Conservation (phyloP, 2,797 vertebrate species). For the Bryconaethiops microstoma region DNA sequence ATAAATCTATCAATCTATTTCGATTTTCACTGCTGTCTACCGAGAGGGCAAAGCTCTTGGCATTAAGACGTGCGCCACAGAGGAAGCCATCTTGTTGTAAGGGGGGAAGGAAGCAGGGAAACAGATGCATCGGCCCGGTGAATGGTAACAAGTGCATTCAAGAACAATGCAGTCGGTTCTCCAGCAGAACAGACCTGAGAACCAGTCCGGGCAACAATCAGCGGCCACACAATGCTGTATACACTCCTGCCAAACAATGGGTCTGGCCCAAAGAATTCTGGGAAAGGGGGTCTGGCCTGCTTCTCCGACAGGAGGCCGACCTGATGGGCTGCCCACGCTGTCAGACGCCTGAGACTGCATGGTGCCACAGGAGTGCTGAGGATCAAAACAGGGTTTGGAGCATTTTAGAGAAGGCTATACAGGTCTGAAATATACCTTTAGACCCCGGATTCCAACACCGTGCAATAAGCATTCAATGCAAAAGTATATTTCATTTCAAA, state of each 20-base stretch:
- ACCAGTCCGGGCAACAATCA: conserved; percentile 77
- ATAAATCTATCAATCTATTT: conserved; percentile 56
- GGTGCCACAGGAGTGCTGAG: conserved; percentile 17
- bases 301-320: conserved; percentile 74
- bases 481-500: not conserved
- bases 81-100: conserved; percentile 76
- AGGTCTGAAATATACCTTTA: not conserved
- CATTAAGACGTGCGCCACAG: conserved; percentile 58
- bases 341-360: conserved; percentile 31
- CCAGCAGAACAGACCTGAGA: conserved; percentile 65
- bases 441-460: too few relatives aligned
- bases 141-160: conserved; percentile 69
- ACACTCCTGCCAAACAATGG: conserved; percentile 82
- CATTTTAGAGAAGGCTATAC: not conserved
- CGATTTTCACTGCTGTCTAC: conserved; percentile 34
- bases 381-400: not conserved
- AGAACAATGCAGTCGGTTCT: conserved; percentile 72
- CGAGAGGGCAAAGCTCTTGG: not conserved
- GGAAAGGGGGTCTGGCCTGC: conserved; percentile 78
- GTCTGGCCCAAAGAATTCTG: conserved; percentile 85
- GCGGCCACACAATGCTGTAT: conserved; percentile 78
- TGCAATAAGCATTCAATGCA: too few relatives aligned
- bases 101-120: conserved; percentile 88
- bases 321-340: conserved; percentile 30
- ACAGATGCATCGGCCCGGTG: conserved; percentile 83